Base-by-base conservation (phyloP, 2,113 vertebrate species). In the Anhinga rufa region DNA sequence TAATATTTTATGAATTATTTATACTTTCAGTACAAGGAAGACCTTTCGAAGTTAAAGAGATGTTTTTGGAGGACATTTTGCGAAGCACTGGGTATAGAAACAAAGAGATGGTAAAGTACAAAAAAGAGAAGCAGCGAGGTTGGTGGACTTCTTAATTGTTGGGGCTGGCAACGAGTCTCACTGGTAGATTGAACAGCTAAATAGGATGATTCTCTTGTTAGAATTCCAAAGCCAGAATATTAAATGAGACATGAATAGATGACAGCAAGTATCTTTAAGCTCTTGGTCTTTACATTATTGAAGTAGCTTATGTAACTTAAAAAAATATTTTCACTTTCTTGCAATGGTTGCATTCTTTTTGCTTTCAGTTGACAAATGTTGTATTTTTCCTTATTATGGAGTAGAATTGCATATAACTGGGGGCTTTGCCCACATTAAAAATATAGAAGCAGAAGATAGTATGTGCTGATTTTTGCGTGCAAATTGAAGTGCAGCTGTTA, bases 41-140 rank as follows among this genome's bases (percentile, higher is more conserved):
- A 96, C 98, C 98, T 49, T 99, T 98, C 98, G 99, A 99, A 91
- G 99, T 99, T 80, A 99, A 99, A 90, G 98, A 99, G 91, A 94
- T 99, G 94, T 99, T 99, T 98, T 90, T 99, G 91, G 99, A 99
- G 97, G 99, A 99, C 85, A 97, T 99, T 93, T 98, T 99, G 95
- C 98, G 97, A 95, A 98, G 98, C 68, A 99, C 99, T 26, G 98
- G 98, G 10, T 99, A 99, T 92, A 98, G 97, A 92, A 99, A 98
- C 68, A 98, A 98, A 95, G 98, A 98, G 87, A 98, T 99, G 98
- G 55, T 89, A 9, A 99, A 99, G 91, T 99, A 98, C 97, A 98
- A 98, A 94, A 98, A 98, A 62, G 98, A 99, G 95, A 98, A 98
- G 62, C 98, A 99, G 61, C 98, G 74, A 98, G 98, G 99, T 99